A percentile compares a stretch with the other conserved stretches of the same genome.
Evolutionary conservation across 1,140 invertebrate genomes (phyloP).

Genomic region (Bombus impatiens): DNA sequence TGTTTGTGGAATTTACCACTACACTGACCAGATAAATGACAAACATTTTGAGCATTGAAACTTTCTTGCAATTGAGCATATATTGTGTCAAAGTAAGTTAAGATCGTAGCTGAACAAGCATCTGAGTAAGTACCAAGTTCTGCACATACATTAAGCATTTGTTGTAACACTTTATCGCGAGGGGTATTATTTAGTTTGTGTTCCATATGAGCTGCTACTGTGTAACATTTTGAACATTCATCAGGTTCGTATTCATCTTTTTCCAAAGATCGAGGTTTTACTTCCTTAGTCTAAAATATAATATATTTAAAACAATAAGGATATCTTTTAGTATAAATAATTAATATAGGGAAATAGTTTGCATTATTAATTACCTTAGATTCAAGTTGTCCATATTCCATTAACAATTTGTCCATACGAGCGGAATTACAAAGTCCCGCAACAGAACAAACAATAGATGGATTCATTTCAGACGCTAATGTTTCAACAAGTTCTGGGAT

Average conservation of each 20-base stretch:
- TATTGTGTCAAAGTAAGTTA: constrained; percentile 88
- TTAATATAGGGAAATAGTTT: background rate
- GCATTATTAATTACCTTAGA: constrained; percentile 55
- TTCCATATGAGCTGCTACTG: constrained; percentile 77
- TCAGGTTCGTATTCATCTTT: constrained; percentile 77
- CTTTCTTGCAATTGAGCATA: constrained; percentile 85
- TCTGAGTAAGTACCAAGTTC: constrained; percentile 88
- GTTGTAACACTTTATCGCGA: constrained; percentile 68
- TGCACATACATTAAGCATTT: constrained; percentile 83
- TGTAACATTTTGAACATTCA: constrained; percentile 79
- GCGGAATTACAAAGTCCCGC: constrained; percentile 94
- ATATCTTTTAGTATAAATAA: background rate
- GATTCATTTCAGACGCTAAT: constrained; percentile 93
- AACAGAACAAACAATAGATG: constrained; percentile 91
- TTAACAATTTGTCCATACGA: constrained; percentile 86
- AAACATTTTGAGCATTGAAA: constrained; percentile 86
- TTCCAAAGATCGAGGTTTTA: constrained; percentile 55
- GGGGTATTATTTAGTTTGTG: constrained; percentile 73
- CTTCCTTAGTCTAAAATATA: constrained; percentile 47
- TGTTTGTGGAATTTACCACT: constrained; percentile 86
- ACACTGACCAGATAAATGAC: constrained; percentile 90
- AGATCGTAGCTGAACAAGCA: constrained; percentile 88
- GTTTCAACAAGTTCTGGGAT: constrained; percentile 94
- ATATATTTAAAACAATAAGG: constrained; percentile 1
- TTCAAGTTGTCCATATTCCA: constrained; percentile 77